Conservation (phyloP, 2,113 vertebrate species). For the Vireo altiloquus region DNA sequence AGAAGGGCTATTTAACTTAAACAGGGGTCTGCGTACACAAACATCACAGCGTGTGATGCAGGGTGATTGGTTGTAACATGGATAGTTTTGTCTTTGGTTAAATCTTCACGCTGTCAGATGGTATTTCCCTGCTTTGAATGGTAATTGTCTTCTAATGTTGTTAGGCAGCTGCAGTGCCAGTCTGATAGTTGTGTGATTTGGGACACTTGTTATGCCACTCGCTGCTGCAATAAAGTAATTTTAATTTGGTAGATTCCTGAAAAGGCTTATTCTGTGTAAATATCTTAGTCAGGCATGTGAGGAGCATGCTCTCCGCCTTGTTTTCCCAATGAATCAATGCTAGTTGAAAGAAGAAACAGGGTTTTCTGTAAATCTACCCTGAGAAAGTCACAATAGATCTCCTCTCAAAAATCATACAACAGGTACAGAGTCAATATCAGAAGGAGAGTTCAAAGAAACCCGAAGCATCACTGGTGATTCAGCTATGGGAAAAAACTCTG, state of each 20-base stretch:
- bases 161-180: not conserved
- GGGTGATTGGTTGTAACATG: accelerated
- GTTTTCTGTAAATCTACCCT: not conserved
- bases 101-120: not conserved
- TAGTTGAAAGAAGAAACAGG: not conserved
- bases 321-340: not conserved
- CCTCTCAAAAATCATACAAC: not conserved
- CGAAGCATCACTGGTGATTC: not conserved
- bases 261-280: not conserved
- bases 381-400: not conserved
- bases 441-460: not conserved
- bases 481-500: not conserved
- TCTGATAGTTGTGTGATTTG: not conserved
- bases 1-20: not conserved
- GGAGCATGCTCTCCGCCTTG: not conserved
- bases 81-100: not conserved
- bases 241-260: not conserved
- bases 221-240: not conserved
- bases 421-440: not conserved
- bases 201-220: not conserved
- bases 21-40: not conserved
- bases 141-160: not conserved
- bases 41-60: accelerated
- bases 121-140: not conserved
- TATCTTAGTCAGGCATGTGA: not conserved